phyloP scores from a whole-genome alignment of 2,797 vertebrate species.

The Ctenochaetus hawaiiensis region DNA sequence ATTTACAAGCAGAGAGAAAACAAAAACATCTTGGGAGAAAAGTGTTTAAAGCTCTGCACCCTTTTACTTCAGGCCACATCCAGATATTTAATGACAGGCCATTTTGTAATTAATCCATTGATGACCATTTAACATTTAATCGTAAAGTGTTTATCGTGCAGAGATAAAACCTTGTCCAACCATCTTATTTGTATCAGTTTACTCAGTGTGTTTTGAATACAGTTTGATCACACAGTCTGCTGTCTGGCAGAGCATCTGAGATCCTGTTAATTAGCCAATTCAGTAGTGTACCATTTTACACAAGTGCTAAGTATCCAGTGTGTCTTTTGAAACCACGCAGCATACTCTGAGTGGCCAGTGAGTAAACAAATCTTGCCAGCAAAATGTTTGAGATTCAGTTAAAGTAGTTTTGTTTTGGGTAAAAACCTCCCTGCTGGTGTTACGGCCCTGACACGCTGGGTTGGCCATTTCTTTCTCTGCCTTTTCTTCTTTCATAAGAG shows the following conservation, averaged over 20 bases:
- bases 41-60: background rate
- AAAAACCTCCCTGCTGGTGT: too few relatives aligned
- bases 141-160: background rate
- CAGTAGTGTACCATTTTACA: background rate
- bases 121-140: slow-evolving; percentile 1
- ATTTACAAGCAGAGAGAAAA: background rate
- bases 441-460: too few relatives aligned
- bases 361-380: too few relatives aligned
- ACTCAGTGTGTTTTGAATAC: background rate
- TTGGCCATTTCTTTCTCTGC: too few relatives aligned
- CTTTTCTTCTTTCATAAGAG: too few relatives aligned
- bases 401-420: too few relatives aligned
- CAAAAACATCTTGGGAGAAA: too few relatives aligned
- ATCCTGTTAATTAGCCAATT: slow-evolving; percentile 1
- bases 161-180: background rate
- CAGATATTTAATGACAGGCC: background rate
- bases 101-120: background rate
- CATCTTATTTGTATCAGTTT: background rate
- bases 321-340: background rate
- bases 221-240: background rate
- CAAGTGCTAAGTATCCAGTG: background rate
- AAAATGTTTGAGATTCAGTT: too few relatives aligned
- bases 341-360: too few relatives aligned
- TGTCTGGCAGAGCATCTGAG: too few relatives aligned
- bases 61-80: background rate